Evolutionary conservation across 37 sponge, comb jelly and placozoan species (phyloP), one percentile per base, ranked within the genome.

Genomic region (Amphimedon queenslandica): DNA sequence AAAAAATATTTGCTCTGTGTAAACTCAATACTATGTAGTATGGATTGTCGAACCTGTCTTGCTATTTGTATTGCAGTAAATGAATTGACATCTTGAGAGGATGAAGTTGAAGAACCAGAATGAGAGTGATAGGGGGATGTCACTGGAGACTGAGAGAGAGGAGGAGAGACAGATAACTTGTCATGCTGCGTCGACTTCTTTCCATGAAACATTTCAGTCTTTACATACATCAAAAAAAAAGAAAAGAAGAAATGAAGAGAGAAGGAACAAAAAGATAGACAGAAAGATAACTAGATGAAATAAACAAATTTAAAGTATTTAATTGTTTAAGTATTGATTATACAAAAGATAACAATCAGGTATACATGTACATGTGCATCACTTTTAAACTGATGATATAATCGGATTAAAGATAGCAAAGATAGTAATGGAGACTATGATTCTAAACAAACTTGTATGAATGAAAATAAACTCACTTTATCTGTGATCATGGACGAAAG

Each of bases 41-140:
- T 47, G 53, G 8, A 47, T 47, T 18, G 8, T n/a, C 23, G 5
- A 25, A 60, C 61, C 69, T 77, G 78, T 77, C 73, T 76, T 16
- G 84, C 72, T 35, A 77, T 42, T 56, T 77, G 78, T 27, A 77
- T 77, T 6, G 73, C 78, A 31, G 73, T 64, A 33, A 72, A 29
- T 13, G 69, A 56, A 55, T 38, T 72, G 57, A 71, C 53, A 37
- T 77, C 79, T 3, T 70, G 18, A 53, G 40, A 13, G 37, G 73
- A 36, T 30, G 60, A 53, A 4, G 39, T 33, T 28, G 38, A 23
- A 4, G 37, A 2, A 28, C 5, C 8, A 20, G 34, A 4, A 4
- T 11, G 8, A 4, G 73, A 56, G 35, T 70, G 43, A 36, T 13
- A 4, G 37, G 73, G 60, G 23, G 5, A n/a, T 60, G 5, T 60